Percentiles rank a stretch among this genome's conserved stretches.
Conservation (phyloP, 2,797 vertebrate genomes). For the Pogonophryne albipinna region DNA sequence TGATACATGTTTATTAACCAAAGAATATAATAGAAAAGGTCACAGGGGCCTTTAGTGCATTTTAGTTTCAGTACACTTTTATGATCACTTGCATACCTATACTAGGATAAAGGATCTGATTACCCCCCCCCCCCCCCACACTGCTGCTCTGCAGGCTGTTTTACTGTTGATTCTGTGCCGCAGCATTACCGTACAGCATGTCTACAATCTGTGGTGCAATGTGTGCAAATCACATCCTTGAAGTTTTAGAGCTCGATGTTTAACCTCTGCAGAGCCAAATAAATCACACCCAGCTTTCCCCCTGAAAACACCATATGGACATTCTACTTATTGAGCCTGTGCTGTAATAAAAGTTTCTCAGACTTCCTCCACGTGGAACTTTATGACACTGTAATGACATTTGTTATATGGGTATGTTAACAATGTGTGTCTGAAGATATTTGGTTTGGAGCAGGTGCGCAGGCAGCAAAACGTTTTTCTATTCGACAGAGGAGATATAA, state of each 20-base stretch:
- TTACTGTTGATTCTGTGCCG: not conserved
- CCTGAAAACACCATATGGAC: constrained; percentile 62
- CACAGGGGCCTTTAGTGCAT: not conserved
- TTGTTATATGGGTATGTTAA: constrained; percentile 74
- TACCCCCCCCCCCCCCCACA: no score
- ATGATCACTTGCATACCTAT: not conserved
- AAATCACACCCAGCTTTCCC: constrained; percentile 78
- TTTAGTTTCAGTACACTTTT: not conserved
- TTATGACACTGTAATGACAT: constrained; percentile 75
- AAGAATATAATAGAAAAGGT: not conserved
- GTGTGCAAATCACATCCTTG: constrained; percentile 76
- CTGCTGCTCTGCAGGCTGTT: not conserved
- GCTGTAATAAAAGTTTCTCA: constrained; percentile 71
- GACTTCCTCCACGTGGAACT: constrained; percentile 77
- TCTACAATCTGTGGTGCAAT: constrained; percentile 66
- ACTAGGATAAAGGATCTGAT: not conserved
- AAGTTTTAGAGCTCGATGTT: constrained; percentile 61
- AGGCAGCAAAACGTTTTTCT: constrained; percentile 61
- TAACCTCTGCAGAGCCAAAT: constrained; percentile 60
- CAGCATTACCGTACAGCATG: constrained; percentile 2
- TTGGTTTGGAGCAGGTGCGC: constrained; percentile 80
- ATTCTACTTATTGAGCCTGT: constrained; percentile 36
- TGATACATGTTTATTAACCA: not conserved
- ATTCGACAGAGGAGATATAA: constrained; percentile 46
- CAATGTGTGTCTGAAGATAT: constrained; percentile 71